These are phyloP conservation scores for Takifugu ocellatus DNA, from an alignment of 2,797 vertebrate species.

Conservation along the genomic window DNA sequence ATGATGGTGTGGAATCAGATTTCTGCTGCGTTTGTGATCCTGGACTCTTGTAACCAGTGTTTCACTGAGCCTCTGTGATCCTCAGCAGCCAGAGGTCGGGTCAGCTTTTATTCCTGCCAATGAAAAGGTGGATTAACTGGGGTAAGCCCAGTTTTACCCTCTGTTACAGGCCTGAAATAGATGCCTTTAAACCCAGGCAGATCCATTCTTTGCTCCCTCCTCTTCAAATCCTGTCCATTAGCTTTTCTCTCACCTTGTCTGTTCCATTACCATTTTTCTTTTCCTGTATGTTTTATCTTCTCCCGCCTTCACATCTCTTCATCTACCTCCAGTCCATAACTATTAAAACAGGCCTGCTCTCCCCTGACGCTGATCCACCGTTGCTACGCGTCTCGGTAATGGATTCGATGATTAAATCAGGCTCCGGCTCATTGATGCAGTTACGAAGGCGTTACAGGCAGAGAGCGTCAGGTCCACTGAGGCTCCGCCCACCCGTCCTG, in stretches of 20 bases:
- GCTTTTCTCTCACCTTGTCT: neutral
- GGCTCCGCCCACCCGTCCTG: neutral
- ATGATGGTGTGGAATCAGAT: too few species aligned
- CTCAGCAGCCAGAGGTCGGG: slow-evolving; percentile 1
- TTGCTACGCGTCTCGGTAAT: slow-evolving; percentile 28
- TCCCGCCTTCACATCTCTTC: neutral
- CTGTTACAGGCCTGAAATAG: neutral
- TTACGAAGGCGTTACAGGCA: neutral
- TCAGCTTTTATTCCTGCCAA: slow-evolving; percentile 15
- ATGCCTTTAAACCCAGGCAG: slow-evolving; percentile 3
- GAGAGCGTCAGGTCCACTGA: slow-evolving; percentile 2
- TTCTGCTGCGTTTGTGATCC: too few species aligned
- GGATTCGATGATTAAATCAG: slow-evolving; percentile 39
- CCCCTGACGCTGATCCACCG: slow-evolving; percentile 11
- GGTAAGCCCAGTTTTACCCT: slow-evolving; percentile 9
- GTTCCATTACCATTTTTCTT: slow-evolving; percentile 1
- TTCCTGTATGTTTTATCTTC: neutral
- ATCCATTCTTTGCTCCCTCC: neutral
- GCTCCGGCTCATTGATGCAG: slow-evolving; percentile 8
- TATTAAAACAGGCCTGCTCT: neutral
- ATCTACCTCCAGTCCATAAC: neutral
- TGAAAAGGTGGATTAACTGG: slow-evolving; percentile 29
- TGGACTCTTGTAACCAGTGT: neutral
- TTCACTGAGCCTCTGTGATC: neutral
- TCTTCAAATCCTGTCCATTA: neutral